A percentile compares a stretch with the other conserved stretches of the same genome.
Conservation (phyloP, 2,113 vertebrate genomes). For the Strix uralensis region DNA sequence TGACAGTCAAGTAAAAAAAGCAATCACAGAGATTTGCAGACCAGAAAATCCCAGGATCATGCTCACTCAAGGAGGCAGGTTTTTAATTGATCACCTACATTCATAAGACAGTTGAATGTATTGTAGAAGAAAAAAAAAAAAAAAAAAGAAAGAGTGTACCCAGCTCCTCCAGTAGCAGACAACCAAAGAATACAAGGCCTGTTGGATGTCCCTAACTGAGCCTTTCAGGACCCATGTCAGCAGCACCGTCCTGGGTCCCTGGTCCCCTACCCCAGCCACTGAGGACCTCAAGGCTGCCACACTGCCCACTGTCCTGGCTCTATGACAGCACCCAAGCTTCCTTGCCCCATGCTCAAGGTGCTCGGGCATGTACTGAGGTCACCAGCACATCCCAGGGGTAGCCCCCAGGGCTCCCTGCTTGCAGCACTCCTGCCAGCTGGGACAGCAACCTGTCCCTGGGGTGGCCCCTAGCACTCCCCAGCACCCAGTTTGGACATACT, state of each 20-base stretch:
- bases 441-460: not conserved
- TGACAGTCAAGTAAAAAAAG: conserved; percentile 5
- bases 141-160: not conserved
- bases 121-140: not conserved
- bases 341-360: not conserved
- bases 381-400: not conserved
- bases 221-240: not conserved
- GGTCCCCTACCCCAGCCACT: not conserved
- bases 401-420: not conserved
- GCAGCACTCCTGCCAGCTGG: not conserved
- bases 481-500: not conserved
- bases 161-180: not conserved
- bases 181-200: not conserved
- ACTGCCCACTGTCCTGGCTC: not conserved
- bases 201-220: not conserved
- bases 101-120: not conserved
- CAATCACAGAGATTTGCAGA: conserved; percentile 17
- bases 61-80: not conserved
- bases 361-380: not conserved
- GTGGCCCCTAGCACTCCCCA: fast-evolving
- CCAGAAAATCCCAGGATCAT: conserved; percentile 47
- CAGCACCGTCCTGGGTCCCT: not conserved
- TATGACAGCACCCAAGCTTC: fast-evolving
- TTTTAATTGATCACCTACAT: conserved; percentile 22
- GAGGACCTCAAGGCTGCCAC: not conserved